These are phyloP conservation scores for Eristalinus sepulchralis DNA, from an alignment of 2,888 invertebrate genomes.

Conservation along the genomic window DNA sequence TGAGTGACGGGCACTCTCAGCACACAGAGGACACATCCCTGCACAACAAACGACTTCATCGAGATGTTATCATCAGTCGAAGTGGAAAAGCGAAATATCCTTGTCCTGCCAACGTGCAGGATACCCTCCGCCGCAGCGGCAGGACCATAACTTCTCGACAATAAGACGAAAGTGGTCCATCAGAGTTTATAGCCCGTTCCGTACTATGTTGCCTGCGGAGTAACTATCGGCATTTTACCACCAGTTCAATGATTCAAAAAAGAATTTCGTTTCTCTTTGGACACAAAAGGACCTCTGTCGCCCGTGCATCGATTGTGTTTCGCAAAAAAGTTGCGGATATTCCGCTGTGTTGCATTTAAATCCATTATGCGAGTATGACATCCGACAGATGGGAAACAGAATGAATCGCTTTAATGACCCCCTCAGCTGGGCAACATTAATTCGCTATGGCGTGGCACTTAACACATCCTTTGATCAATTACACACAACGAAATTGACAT, in stretches of 20 bases:
- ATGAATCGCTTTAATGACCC: not conserved
- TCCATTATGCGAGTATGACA: not conserved
- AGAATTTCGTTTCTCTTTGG: not conserved
- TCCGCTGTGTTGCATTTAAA: not conserved
- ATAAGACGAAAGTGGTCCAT: not conserved
- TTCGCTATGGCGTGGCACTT: not conserved
- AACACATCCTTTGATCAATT: constrained; percentile 23
- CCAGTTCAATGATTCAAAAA: not conserved
- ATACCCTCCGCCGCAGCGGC: not conserved
- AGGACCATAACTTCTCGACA: not conserved
- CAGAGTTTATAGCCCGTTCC: not conserved
- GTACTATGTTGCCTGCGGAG: not conserved
- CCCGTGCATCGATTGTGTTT: not conserved
- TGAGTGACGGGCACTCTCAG: not conserved
- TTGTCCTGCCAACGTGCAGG: not conserved
- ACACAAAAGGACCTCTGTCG: not conserved
- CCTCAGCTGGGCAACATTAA: constrained; percentile 2
- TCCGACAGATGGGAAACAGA: not conserved
- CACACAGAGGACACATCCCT: not conserved
- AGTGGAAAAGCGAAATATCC: not conserved
- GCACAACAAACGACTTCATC: not conserved
- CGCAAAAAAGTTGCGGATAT: not conserved
- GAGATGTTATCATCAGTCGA: not conserved
- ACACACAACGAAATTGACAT: not conserved
- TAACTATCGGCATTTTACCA: not conserved